phyloP scores from a whole-genome alignment of 2,797 vertebrate species.

The Periophthalmus magnuspinnatus region DNA sequence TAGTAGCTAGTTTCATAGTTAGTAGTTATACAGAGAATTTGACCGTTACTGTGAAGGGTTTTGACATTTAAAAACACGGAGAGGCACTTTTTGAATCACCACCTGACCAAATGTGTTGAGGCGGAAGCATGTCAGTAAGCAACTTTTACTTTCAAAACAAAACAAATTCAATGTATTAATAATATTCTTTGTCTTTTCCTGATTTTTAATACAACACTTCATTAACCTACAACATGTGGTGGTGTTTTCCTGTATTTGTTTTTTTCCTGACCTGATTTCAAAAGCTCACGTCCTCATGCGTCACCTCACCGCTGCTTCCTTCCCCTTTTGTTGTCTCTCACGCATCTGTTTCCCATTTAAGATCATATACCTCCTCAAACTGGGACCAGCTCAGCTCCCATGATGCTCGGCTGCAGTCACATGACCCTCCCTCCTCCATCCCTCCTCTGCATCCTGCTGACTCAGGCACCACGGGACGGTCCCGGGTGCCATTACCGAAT shows the following conservation, averaged over 20 bases:
- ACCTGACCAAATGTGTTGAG: no score
- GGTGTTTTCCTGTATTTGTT: not conserved
- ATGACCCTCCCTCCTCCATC: constrained; percentile 35
- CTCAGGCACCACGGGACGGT: constrained; percentile 57
- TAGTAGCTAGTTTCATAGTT: no score
- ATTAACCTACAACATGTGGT: no score
- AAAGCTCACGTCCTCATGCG: not conserved
- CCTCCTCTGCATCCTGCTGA: constrained; percentile 33
- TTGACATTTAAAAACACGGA: no score
- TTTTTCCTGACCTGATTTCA: not conserved
- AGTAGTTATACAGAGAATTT: no score
- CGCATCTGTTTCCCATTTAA: constrained; percentile 61
- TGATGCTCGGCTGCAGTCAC: constrained; percentile 46
- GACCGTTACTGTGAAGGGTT: no score
- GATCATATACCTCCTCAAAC: constrained; percentile 5
- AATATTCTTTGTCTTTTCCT: no score
- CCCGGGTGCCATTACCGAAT: constrained; percentile 18
- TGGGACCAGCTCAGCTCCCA: constrained; percentile 36
- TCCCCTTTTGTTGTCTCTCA: not conserved
- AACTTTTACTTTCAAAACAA: no score
- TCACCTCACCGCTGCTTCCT: constrained; percentile 1
- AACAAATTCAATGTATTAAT: no score
- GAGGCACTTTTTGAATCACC: no score
- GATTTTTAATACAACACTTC: no score
- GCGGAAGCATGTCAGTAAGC: no score